These are phyloP conservation scores for Irena cyanogastra DNA, from an alignment of 2,113 vertebrate genomes.

Conservation along the genomic window DNA sequence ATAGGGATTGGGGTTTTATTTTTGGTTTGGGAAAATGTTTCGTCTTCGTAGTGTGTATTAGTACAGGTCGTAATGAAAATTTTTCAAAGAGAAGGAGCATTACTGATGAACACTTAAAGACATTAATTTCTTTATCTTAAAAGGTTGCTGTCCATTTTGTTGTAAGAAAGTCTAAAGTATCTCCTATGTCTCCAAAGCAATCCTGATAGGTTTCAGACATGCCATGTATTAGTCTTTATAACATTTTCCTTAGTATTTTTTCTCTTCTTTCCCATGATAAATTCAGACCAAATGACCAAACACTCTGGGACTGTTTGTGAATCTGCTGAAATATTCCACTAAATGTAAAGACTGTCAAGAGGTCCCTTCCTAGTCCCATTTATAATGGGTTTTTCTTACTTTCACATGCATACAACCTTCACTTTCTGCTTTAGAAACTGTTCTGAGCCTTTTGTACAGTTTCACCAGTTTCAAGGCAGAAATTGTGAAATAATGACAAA, in stretches of 20 bases:
- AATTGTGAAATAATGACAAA: constrained; percentile 36
- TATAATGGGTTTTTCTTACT: constrained; percentile 70
- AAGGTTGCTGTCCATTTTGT: constrained; percentile 4
- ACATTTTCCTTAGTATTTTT: constrained; percentile 73
- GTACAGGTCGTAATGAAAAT: not conserved
- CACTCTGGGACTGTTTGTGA: constrained; percentile 69
- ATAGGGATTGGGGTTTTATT: constrained; percentile 17
- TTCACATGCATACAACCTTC: not conserved
- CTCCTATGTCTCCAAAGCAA: constrained; percentile 28
- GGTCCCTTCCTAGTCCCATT: constrained; percentile 63
- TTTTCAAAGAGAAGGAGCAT: constrained; percentile 5
- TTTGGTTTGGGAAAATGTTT: not conserved
- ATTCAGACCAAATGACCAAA: constrained; percentile 71
- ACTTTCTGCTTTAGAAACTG: constrained; percentile 58
- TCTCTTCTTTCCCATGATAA: constrained; percentile 60
- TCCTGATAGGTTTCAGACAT: constrained; percentile 29
- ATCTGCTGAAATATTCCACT: constrained; percentile 59
- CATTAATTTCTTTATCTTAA: not conserved
- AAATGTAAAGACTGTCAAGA: constrained; percentile 57
- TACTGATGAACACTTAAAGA: constrained; percentile 5
- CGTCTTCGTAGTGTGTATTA: constrained; percentile 31
- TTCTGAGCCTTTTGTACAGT: constrained; percentile 66
- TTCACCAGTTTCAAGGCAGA: constrained; percentile 61
- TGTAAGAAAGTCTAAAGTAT: not conserved
- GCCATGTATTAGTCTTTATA: constrained; percentile 29